Evolutionary conservation across 2,888 invertebrate genomes (phyloP).

Genomic region (Sesia bembeciformis): DNA sequence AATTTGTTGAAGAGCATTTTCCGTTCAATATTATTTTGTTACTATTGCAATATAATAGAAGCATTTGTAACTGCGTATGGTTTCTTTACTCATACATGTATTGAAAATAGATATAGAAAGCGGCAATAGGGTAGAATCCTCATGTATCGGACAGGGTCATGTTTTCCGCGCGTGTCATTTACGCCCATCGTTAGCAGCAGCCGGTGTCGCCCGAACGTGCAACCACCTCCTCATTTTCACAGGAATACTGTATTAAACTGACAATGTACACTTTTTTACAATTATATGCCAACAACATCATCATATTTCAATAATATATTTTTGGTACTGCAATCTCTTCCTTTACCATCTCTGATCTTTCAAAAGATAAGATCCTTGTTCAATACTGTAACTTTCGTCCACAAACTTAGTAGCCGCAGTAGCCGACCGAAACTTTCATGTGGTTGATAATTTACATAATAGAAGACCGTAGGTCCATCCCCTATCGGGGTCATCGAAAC

Average conservation of each 20-base stretch:
- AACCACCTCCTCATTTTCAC: slow-evolving; percentile 47
- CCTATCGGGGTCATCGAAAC: slow-evolving; percentile 67
- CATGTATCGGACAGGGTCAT: slow-evolving; percentile 26
- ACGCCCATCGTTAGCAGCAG: slow-evolving; percentile 45
- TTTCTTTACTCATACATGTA: too few relatives aligned
- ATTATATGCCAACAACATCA: neutral
- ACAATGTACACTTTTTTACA: neutral
- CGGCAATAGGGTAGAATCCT: neutral
- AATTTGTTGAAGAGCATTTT: too few relatives aligned
- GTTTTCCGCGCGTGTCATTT: slow-evolving; percentile 49
- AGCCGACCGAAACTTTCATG: slow-evolving; percentile 62
- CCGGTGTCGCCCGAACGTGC: slow-evolving; percentile 41
- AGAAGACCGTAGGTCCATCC: slow-evolving; percentile 68
- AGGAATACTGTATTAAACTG: slow-evolving; percentile 13
- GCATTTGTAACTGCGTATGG: too few relatives aligned
- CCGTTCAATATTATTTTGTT: too few relatives aligned
- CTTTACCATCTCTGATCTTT: slow-evolving; percentile 34
- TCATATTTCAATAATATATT: neutral
- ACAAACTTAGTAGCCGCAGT: slow-evolving; percentile 58
- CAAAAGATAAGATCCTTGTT: slow-evolving; percentile 48
- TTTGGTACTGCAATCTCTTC: neutral
- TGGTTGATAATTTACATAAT: slow-evolving; percentile 72
- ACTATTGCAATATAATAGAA: too few relatives aligned
- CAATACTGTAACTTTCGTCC: slow-evolving; percentile 59
- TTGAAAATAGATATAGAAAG: too few relatives aligned